Conservation (phyloP, 2,888 invertebrate genomes). For the Spilarctia lutea region DNA sequence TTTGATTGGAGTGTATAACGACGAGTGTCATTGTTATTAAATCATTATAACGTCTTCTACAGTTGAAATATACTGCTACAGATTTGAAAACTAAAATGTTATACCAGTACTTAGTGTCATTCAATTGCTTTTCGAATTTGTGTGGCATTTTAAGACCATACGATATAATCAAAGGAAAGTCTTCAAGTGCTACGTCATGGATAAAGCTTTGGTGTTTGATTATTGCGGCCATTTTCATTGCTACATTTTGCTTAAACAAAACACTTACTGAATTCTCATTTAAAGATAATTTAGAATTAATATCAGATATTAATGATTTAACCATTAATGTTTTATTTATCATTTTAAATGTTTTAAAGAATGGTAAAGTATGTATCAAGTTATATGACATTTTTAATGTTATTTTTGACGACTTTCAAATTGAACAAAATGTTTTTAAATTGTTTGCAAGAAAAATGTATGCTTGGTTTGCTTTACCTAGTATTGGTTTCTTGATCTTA, state of each 20-base stretch:
- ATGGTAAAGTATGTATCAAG: slow-evolving; percentile 9
- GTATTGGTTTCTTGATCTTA: slow-evolving; percentile 41
- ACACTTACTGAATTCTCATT: slow-evolving; percentile 18
- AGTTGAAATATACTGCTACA: background rate
- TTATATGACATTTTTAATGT: slow-evolving; percentile 29
- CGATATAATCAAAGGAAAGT: slow-evolving; percentile 24
- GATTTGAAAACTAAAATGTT: slow-evolving; percentile 26
- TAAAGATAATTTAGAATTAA: slow-evolving; percentile 30
- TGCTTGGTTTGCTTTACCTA: slow-evolving; percentile 51
- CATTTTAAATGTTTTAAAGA: slow-evolving; percentile 29
- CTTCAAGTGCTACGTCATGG: slow-evolving; percentile 17
- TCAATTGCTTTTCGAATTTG: slow-evolving; percentile 35
- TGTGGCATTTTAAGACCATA: slow-evolving; percentile 37
- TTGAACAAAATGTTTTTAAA: slow-evolving; percentile 22
- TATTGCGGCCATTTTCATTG: slow-evolving; percentile 18
- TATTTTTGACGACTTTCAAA: slow-evolving; percentile 29
- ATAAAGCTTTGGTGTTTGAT: slow-evolving; percentile 40
- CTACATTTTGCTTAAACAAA: slow-evolving; percentile 27
- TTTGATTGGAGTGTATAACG: background rate
- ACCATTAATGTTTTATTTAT: slow-evolving; percentile 33
- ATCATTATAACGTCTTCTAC: background rate
- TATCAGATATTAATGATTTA: slow-evolving; percentile 40
- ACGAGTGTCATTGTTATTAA: background rate
- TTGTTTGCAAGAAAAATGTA: slow-evolving; percentile 60
- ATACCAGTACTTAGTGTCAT: slow-evolving; percentile 33